Conservation (phyloP, 2,113 vertebrate species). For the Bubo scandiacus region DNA sequence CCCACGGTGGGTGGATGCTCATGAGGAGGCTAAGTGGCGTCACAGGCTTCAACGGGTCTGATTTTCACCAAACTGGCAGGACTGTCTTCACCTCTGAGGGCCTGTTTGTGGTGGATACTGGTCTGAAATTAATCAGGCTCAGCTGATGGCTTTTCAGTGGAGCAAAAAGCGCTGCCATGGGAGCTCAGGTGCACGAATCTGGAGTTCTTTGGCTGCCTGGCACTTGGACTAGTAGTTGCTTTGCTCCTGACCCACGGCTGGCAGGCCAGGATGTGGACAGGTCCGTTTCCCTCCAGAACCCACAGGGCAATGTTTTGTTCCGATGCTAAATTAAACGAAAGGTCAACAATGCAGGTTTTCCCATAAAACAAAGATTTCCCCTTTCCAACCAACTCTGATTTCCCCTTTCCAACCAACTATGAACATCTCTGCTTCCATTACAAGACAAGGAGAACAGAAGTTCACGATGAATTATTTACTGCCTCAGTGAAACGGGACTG, state of each 20-base stretch:
- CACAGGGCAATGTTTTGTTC: background rate
- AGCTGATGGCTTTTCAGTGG: background rate
- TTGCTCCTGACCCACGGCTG: background rate
- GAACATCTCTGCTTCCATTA: background rate
- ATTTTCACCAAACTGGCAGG: background rate
- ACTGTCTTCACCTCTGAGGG: no score
- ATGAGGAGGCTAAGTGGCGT: background rate
- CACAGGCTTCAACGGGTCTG: background rate
- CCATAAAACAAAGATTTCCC: background rate
- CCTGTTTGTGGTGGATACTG: background rate
- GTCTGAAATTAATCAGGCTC: background rate
- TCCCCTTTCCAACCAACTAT: background rate
- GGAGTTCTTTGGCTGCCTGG: background rate
- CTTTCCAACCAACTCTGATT: background rate
- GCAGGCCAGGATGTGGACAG: fast-evolving
- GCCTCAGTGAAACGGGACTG: background rate
- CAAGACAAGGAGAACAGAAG: conserved; percentile 17
- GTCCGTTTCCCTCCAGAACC: background rate
- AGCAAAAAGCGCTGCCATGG: no score
- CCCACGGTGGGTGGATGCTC: no score
- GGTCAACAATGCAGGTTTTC: background rate
- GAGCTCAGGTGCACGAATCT: background rate
- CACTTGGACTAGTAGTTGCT: background rate
- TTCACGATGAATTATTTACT: conserved; percentile 45
- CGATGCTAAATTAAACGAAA: background rate